phyloP scores from a whole-genome alignment of 1,140 invertebrate species.

The Anoplolepis gracilipes region DNA sequence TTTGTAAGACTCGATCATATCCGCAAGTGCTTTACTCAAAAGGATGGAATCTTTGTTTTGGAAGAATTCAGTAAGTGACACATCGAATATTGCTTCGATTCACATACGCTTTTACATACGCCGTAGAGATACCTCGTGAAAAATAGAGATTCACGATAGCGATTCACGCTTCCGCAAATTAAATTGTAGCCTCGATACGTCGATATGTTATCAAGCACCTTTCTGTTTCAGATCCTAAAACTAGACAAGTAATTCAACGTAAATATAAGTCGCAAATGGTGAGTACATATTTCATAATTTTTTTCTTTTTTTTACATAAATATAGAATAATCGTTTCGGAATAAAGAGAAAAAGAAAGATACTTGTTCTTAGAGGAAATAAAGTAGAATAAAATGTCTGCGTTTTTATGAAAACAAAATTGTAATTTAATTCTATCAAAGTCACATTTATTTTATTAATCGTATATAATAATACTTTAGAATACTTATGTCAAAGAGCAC shows the following conservation, averaged over 20 bases:
- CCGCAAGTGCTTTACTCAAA: constrained; percentile 99
- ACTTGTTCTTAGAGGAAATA: background rate
- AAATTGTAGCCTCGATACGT: background rate
- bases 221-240: constrained; percentile 97
- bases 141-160: constrained; percentile 1
- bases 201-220: constrained; percentile 1
- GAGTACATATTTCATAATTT: constrained; percentile 85
- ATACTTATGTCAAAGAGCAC: background rate
- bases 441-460: background rate
- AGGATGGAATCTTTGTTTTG: constrained; percentile 99
- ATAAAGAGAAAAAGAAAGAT: constrained; percentile 1
- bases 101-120: constrained; percentile 11
- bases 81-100: constrained; percentile 51
- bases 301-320: background rate
- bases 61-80: constrained; percentile 98
- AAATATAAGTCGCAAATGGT: constrained; percentile 99
- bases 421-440: background rate
- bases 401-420: background rate
- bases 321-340: background rate
- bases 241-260: constrained; percentile 97
- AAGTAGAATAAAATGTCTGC: background rate
- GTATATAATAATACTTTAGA: background rate
- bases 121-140: constrained; percentile 22
- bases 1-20: constrained; percentile 99
- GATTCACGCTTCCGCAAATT: constrained; percentile 41